Percentiles rank a stretch among this genome's conserved stretches.
These are phyloP conservation scores for Dendrolimus pini DNA, from an alignment of 2,888 invertebrate species.

Conservation along the genomic window DNA sequence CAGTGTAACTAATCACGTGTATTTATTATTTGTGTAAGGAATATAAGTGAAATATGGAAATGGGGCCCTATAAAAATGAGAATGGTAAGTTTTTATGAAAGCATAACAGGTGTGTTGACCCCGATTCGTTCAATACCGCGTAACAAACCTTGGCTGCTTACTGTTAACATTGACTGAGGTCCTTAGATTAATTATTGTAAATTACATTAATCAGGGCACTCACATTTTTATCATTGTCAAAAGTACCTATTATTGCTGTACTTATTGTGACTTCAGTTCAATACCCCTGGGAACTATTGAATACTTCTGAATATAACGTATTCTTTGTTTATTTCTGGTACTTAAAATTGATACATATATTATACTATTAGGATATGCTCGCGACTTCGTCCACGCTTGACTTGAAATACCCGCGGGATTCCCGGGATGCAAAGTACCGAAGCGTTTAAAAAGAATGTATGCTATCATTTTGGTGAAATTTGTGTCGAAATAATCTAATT, in stretches of 20 bases:
- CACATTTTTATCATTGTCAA: not conserved
- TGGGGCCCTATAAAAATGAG: constrained; percentile 9
- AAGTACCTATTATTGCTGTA: not conserved
- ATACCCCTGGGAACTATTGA: too few species aligned
- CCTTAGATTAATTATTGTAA: not conserved
- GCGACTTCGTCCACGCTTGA: too few species aligned
- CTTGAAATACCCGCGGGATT: too few species aligned
- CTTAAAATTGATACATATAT: too few species aligned
- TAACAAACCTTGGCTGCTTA: not conserved
- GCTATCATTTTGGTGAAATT: too few species aligned
- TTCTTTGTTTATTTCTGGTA: too few species aligned
- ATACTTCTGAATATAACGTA: too few species aligned
- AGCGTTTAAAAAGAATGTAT: too few species aligned
- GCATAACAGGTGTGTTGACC: not conserved
- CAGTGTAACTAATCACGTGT: not conserved
- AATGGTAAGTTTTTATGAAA: not conserved
- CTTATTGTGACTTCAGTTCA: not conserved
- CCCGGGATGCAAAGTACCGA: too few species aligned
- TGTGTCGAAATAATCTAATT: too few species aligned
- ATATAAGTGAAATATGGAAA: constrained; percentile 1
- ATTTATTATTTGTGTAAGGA: constrained; percentile 13
- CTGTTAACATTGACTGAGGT: not conserved
- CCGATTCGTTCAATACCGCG: not conserved
- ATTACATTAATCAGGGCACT: not conserved
- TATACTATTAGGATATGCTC: too few species aligned